A percentile compares a stretch with the other conserved stretches of the same genome.
Evolutionary conservation across 1,140 invertebrate genomes (phyloP).

Genomic region (Aphelenchoides fujianensis): DNA sequence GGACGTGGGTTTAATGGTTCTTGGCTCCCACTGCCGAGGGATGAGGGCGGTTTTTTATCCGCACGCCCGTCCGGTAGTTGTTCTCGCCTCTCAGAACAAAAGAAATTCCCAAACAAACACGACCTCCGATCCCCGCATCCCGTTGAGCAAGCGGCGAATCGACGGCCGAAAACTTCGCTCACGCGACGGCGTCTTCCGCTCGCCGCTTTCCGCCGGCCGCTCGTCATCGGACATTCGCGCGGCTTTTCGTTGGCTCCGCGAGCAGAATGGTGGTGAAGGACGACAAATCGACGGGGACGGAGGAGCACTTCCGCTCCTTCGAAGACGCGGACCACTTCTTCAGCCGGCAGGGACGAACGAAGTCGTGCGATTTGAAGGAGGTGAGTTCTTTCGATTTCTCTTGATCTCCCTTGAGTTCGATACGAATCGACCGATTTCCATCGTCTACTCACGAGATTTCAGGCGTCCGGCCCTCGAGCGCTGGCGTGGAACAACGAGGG

Average conservation of each 20-base stretch:
- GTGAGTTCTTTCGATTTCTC: not conserved
- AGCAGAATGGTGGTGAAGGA: not conserved
- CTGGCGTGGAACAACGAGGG: constrained; percentile 31
- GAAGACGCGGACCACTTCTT: not conserved
- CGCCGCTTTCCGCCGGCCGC: not conserved
- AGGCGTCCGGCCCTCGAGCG: not conserved
- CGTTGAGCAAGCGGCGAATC: too few relatives aligned
- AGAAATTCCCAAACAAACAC: too few relatives aligned
- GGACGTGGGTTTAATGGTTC: too few relatives aligned
- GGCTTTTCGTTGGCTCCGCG: not conserved
- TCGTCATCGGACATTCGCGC: not conserved
- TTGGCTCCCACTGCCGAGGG: too few relatives aligned
- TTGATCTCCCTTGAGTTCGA: not conserved
- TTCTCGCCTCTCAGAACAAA: too few relatives aligned
- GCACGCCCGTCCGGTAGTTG: too few relatives aligned
- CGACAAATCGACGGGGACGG: not conserved
- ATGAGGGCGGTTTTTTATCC: too few relatives aligned
- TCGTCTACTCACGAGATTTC: not conserved
- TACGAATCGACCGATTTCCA: not conserved
- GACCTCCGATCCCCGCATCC: too few relatives aligned
- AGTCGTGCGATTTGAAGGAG: not conserved
- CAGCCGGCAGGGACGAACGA: not conserved
- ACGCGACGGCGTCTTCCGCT: too few relatives aligned
- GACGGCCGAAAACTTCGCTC: too few relatives aligned
- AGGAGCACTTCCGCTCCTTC: not conserved